phyloP scores from a whole-genome alignment of 2,797 vertebrate species.

The Ispidina lecontei region DNA sequence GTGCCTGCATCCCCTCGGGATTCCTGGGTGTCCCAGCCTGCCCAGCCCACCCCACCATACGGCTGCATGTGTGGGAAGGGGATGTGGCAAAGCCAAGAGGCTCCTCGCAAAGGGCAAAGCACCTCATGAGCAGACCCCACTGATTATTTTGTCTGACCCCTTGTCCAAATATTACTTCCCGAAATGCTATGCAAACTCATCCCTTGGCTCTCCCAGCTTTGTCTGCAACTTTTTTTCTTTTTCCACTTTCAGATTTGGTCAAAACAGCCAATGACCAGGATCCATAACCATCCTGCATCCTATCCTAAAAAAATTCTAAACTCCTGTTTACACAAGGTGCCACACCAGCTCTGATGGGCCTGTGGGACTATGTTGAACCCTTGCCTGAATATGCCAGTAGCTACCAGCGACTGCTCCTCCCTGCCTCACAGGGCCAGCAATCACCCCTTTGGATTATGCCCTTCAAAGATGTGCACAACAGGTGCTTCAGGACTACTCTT shows the following conservation, averaged over 20 bases:
- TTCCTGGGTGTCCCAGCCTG: not conserved
- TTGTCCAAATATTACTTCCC: not conserved
- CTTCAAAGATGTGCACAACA: not conserved
- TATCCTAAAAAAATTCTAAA: not conserved
- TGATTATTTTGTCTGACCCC: not conserved
- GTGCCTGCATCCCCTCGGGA: not conserved
- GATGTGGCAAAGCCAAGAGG: not conserved
- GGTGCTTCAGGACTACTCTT: not conserved
- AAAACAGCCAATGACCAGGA: not conserved
- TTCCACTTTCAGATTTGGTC: not conserved
- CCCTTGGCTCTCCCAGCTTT: not conserved
- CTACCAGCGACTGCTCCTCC: not conserved
- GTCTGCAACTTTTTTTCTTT: not conserved
- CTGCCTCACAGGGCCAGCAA: not conserved
- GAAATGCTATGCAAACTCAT: not conserved
- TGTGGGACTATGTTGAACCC: not conserved
- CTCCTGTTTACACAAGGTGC: not conserved
- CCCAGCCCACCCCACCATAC: accelerated
- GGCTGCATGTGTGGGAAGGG: accelerated
- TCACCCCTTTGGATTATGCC: not conserved
- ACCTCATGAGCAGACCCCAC: accelerated
- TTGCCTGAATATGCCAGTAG: not conserved
- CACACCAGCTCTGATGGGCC: accelerated
- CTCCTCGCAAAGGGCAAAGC: not conserved
- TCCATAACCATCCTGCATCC: not conserved